Base-by-base conservation (phyloP, 2,113 vertebrate genomes). In the Vanacampus margaritifer region DNA sequence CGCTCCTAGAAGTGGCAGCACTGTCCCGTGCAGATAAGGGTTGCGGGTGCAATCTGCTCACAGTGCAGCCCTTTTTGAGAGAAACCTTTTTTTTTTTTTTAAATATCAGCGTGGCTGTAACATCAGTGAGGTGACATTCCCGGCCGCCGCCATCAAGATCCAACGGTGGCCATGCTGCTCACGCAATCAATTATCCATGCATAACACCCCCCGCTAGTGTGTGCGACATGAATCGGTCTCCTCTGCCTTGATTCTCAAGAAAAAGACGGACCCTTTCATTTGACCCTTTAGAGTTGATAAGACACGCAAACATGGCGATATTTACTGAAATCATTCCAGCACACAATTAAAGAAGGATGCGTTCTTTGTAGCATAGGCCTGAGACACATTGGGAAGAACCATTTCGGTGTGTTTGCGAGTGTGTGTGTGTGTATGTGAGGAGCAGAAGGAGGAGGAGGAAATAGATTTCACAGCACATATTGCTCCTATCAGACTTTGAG, bases 41-140 rank as follows among this genome's bases (percentile, higher is more conserved):
- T 81, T 81, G 63, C 24, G 5, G 79, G 72, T 51, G 73, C 46
- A 16, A 78, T 79, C 87, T 87, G 85, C 50, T 72, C 82, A 76
- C 74, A 89, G 73, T 71, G 83, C 85, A 83, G 86, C 85, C 45
- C 89, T 19, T 88, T 89, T 84, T 81, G 83, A 91, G 74, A 75
- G 66, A 64, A 68, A 79, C 74, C 83, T 79, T 81, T 88, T 88
- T 84, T 41, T 32, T 37, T 37, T 37, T 37, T 37, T 37, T 37
- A 19, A 75, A 90, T 77, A 84, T 71, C 80, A 84, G 84, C 36
- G 79, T 73, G 16, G 69, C 90, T 89, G 86, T 79, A 84, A 89
- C 91, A 92, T 93, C 91, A 91, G 90, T 91, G 83, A 92, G 88
- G 89, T 93, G 94, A 94, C 93, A 94, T 93, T 94, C 39, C 94